phyloP scores from a whole-genome alignment of 2,113 vertebrate species.

The Engystomops pustulosus region DNA sequence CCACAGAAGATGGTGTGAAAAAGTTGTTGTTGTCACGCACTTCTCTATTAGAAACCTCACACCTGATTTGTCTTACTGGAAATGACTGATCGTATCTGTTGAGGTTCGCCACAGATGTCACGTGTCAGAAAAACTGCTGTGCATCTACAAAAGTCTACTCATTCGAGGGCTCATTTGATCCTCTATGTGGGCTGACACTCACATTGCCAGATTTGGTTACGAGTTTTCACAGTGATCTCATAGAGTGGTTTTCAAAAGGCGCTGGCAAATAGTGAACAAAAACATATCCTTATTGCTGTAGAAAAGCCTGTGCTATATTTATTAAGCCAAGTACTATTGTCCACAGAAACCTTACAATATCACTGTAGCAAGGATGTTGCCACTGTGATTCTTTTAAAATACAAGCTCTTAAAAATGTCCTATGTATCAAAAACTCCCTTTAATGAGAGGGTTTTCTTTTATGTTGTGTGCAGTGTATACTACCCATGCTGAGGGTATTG shows the following conservation, averaged over 20 bases:
- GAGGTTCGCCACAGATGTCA: conserved; percentile 66
- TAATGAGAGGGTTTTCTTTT: conserved; percentile 22
- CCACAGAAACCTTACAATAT: neutral
- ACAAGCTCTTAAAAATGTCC: neutral
- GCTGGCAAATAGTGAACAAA: neutral
- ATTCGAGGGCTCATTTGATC: conserved; percentile 43
- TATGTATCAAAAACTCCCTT: neutral
- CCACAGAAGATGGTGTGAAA: conserved; percentile 49
- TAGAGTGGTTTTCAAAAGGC: neutral
- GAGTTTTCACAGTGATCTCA: neutral
- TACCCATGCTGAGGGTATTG: neutral
- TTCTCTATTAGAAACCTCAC: conserved; percentile 76
- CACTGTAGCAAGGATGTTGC: neutral
- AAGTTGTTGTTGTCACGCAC: conserved; percentile 71
- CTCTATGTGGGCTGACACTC: conserved; percentile 19
- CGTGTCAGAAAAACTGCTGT: conserved; percentile 32
- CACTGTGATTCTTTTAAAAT: neutral
- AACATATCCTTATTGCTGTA: neutral
- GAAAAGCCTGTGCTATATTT: neutral
- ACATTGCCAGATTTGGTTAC: conserved; percentile 19
- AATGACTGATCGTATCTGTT: conserved; percentile 73
- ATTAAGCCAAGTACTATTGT: neutral
- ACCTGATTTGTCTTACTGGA: conserved; percentile 72
- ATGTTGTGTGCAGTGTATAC: conserved; percentile 11
- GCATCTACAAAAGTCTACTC: conserved; percentile 14